Evolutionary conservation across 2,113 vertebrate genomes (phyloP).

Genomic region (Pygoscelis adeliae): DNA sequence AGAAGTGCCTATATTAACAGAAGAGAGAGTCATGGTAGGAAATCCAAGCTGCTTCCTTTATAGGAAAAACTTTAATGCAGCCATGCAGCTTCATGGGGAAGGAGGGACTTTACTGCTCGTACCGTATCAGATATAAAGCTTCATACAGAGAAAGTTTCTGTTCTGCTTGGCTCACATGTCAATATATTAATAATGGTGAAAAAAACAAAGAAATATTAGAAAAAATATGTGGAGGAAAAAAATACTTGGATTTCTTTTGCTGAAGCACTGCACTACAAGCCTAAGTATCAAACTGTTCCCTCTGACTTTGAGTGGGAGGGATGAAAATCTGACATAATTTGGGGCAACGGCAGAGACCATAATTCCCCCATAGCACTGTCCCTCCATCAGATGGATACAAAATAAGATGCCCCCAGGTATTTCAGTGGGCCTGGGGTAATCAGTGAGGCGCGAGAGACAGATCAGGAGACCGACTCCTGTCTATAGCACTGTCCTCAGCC

Average conservation of each 20-base stretch:
- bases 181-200: background rate
- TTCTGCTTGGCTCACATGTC: background rate
- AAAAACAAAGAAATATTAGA: background rate
- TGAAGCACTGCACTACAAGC: background rate
- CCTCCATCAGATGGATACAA: background rate
- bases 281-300: background rate
- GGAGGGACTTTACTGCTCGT: background rate
- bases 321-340: background rate
- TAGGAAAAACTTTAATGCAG: background rate
- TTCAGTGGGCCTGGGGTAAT: background rate
- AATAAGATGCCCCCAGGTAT: background rate
- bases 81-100: background rate
- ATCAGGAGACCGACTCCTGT: background rate
- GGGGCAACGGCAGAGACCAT: background rate
- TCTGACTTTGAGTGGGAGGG: background rate
- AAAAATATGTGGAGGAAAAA: background rate
- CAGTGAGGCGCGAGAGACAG: background rate
- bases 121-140: background rate
- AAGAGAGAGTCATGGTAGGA: background rate
- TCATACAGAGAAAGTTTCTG: background rate
- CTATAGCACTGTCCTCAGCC: conserved; percentile 32
- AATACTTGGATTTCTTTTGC: background rate
- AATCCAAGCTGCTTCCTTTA: background rate
- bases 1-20: background rate
- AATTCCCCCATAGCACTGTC: background rate